These are phyloP conservation scores for Festucalex cinctus DNA, from an alignment of 2,113 vertebrate genomes.

Conservation along the genomic window DNA sequence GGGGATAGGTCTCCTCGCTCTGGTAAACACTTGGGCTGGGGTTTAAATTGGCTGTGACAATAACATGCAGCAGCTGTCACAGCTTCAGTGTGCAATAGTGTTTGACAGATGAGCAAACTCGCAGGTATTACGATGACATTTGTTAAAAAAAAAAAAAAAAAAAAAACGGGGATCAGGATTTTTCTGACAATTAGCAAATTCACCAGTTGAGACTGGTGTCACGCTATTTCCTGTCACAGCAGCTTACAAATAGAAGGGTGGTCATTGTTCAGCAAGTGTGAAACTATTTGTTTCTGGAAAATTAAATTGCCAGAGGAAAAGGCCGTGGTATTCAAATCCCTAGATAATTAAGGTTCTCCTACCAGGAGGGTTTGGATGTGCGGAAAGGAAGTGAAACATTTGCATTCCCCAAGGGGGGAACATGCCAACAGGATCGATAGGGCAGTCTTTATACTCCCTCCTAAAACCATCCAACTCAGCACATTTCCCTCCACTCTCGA, in stretches of 20 bases:
- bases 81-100: conserved; percentile 23
- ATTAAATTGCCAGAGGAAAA: conserved; percentile 65
- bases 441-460: conserved; percentile 46
- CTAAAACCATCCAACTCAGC: conserved; percentile 54
- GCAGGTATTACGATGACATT: conserved; percentile 22
- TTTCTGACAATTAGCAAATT: conserved; percentile 18
- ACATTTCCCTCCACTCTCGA: conserved; percentile 36
- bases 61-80: conserved; percentile 46
- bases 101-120: conserved; percentile 29
- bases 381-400: conserved; percentile 63
- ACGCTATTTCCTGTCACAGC: conserved; percentile 12
- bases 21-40: conserved; percentile 51
- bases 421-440: conserved; percentile 70
- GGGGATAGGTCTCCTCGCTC: conserved; percentile 41
- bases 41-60: conserved; percentile 46
- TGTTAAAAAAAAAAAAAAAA: not conserved
- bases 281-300: conserved; percentile 58
- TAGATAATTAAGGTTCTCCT: conserved; percentile 64
- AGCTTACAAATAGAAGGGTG: conserved; percentile 29
- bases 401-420: conserved; percentile 66
- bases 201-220: conserved; percentile 16
- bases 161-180: conserved; percentile 11
- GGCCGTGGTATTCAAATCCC: conserved; percentile 65
- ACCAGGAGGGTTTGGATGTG: conserved; percentile 56
- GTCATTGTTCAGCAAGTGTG: conserved; percentile 44